Evolutionary conservation across 2,797 vertebrate species (phyloP).

Genomic region (Vultur gryphus): DNA sequence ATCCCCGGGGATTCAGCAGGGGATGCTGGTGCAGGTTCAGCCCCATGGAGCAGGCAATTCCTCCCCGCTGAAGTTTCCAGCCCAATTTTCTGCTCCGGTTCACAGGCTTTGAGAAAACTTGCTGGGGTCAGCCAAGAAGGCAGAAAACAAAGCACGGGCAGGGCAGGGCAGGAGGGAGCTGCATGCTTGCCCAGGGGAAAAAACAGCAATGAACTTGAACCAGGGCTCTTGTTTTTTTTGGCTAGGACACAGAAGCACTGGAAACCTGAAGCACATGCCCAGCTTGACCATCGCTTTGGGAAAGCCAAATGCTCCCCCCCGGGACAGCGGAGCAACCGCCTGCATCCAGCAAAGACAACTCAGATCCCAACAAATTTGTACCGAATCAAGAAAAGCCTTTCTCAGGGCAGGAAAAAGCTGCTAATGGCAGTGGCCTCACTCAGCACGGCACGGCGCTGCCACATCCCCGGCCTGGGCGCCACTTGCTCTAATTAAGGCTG

Average conservation of each 20-base stretch:
- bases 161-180: neutral
- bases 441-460: neutral
- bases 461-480: fast-evolving
- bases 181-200: fast-evolving
- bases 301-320: neutral
- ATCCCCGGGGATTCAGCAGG: neutral
- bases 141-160: neutral
- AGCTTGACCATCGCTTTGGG: fast-evolving
- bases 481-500: neutral
- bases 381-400: neutral
- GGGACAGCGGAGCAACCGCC: neutral
- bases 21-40: neutral
- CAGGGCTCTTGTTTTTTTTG: neutral
- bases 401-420: neutral
- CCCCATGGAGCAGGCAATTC: neutral
- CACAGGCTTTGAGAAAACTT: neutral
- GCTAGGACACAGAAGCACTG: neutral
- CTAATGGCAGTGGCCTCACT: neutral
- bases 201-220: neutral
- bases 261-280: neutral
- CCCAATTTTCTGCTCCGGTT: neutral
- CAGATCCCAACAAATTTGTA: neutral
- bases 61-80: neutral
- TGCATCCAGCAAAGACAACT: neutral
- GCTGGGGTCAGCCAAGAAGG: neutral